Percentiles rank a stretch among this genome's conserved stretches.
phyloP scores from a whole-genome alignment of 1,140 invertebrate species.

The Calycopis cecrops region DNA sequence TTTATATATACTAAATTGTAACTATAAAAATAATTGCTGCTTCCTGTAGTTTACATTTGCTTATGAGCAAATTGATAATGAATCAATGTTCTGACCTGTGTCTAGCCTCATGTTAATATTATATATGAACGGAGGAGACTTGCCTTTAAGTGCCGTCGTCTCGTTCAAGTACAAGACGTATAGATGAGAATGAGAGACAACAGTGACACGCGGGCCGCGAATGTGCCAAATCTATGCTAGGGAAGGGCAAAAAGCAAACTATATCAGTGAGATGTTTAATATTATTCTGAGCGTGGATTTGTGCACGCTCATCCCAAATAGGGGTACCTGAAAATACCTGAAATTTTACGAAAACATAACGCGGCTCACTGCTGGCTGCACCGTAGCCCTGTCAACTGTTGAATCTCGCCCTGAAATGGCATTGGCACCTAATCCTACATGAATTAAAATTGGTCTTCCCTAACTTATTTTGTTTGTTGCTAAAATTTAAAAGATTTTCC shows the following conservation, averaged over 20 bases:
- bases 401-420: conserved; percentile 70
- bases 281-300: conserved; percentile 50
- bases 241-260: conserved; percentile 76
- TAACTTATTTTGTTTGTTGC: background rate
- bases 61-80: conserved; percentile 55
- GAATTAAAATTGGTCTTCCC: conserved; percentile 23
- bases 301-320: conserved; percentile 53
- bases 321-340: conserved; percentile 72
- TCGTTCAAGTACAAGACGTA: conserved; percentile 75
- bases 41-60: conserved; percentile 55
- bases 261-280: conserved; percentile 71
- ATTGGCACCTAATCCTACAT: conserved; percentile 49
- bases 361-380: conserved; percentile 64
- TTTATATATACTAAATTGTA: conserved; percentile 35
- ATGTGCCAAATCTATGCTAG: conserved; percentile 76
- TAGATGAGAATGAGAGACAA: conserved; percentile 76
- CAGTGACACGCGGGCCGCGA: conserved; percentile 75
- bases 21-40: conserved; percentile 36
- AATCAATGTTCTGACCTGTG: conserved; percentile 70
- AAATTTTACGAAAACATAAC: conserved; percentile 64
- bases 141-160: conserved; percentile 73
- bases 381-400: conserved; percentile 72
- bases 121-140: conserved; percentile 72
- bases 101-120: conserved; percentile 67
- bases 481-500: background rate